Evolutionary conservation across 2,113 vertebrate species (phyloP), one percentile per base, ranked within the genome.

Genomic region (Leucosticte australis): DNA sequence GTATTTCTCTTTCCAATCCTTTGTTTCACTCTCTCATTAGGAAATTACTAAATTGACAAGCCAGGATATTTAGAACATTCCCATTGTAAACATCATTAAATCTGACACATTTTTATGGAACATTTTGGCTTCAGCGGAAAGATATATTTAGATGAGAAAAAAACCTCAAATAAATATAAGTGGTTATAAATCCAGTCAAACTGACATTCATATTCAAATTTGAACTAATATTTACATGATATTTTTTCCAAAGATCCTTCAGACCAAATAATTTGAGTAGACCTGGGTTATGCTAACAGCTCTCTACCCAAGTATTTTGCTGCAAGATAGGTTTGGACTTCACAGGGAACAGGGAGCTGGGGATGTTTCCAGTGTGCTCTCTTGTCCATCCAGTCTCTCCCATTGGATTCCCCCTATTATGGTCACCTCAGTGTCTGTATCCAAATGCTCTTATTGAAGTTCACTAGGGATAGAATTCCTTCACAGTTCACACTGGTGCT

Each of bases 71-170:
- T 83, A 95, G 81, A 93, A 93, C 71, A 83, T 83, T 92, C 47
- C 27, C 47, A 83, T 83, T 90, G 89, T 87, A 97, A 96, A 93
- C 68, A 77, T 92, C 60, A 83, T 93, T 96, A 93, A 93, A 94
- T 94, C 27, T 74, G 86, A 94, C 83, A 95, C 71, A 78, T 89
- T 90, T 96, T 89, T 64, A 64, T 74, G 76, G 89, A 92, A 89
- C 60, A 90, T 92, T 96, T 87, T 96, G 93, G 75, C 75, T 96
- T 95, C 71, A 90, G 39, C n/a, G 33, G 71, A 83, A 93, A 88
- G 63, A 93, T 65, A 89, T 89, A 92, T 97, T 97, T 96, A 96
- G 83, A 94, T 47, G 59, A 81, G 57, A 35, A 59, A 77, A 91
- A 86, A 47, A 13, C 13, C 41, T 90, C 39, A 88, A 39, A 77